A percentile compares a stretch with the other conserved stretches of the same genome.
phyloP scores from a whole-genome alignment of 2,797 vertebrate genomes.

The Microchirus variegatus region DNA sequence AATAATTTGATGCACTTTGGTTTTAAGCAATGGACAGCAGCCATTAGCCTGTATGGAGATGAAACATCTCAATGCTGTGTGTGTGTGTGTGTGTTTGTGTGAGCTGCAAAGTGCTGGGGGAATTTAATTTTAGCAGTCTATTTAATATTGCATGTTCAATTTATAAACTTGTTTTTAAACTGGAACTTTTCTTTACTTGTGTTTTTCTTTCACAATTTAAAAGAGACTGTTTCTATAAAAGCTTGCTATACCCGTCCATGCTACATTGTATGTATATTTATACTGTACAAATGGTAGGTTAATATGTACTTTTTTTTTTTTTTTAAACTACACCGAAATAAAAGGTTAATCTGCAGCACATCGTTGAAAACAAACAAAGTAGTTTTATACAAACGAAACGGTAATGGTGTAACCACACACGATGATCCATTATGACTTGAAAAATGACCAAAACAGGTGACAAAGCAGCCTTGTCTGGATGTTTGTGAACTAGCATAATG shows the following conservation, averaged over 20 bases:
- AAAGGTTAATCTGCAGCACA: not conserved
- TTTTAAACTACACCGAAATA: no score
- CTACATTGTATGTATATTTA: no score
- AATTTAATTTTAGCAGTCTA: no score
- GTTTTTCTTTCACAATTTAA: no score
- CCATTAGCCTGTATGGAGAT: constrained; percentile 43
- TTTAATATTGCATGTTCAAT: no score
- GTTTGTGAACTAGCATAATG: constrained; percentile 45
- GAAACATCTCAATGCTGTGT: not conserved
- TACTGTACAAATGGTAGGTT: no score
- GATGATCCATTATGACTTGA: constrained; percentile 45
- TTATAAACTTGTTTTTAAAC: no score
- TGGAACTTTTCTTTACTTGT: no score
- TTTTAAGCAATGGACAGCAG: constrained; percentile 42
- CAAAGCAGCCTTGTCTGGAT: constrained; percentile 41
- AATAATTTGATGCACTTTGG: constrained; percentile 58
- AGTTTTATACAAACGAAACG: constrained; percentile 11
- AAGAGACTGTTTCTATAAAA: no score
- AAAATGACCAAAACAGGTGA: constrained; percentile 50
- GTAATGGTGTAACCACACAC: constrained; percentile 12
- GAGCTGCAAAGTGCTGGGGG: no score
- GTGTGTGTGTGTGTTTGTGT: not conserved
- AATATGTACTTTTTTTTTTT: no score
- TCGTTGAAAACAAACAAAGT: constrained; percentile 7
- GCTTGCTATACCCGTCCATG: no score